A percentile compares a stretch with the other conserved stretches of the same genome.
These are phyloP conservation scores for Picus viridis DNA, from an alignment of 2,797 vertebrate species.

Conservation along the genomic window DNA sequence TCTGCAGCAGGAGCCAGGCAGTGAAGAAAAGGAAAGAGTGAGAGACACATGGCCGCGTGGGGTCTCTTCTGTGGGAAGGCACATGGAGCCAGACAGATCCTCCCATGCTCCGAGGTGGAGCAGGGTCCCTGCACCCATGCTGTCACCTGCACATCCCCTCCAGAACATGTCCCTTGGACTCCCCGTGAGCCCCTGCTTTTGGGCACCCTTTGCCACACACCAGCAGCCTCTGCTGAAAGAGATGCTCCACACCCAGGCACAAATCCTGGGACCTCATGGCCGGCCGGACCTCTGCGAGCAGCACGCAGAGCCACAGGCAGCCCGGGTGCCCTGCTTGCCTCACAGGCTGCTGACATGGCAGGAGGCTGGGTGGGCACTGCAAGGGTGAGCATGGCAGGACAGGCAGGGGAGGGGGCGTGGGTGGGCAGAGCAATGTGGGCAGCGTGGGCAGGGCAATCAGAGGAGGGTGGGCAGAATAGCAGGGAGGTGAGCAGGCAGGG, in stretches of 20 bases:
- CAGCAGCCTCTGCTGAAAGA: not conserved
- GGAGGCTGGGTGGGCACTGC: not conserved
- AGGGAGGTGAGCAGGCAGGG: not conserved
- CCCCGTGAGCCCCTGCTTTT: not conserved
- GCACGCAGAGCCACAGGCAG: not conserved
- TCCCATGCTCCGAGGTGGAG: not conserved
- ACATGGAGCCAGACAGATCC: not conserved
- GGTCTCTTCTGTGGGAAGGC: not conserved
- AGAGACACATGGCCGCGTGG: fast-evolving
- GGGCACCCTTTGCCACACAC: fast-evolving
- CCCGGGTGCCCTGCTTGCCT: not conserved
- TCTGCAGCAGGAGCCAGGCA: not conserved
- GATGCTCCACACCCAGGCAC: not conserved
- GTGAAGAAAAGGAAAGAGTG: not conserved
- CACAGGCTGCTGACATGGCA: not conserved
- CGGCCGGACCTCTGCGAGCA: not conserved
- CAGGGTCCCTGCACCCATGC: too few species aligned
- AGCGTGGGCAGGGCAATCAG: not conserved
- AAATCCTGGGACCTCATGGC: fast-evolving
- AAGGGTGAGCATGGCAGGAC: not conserved
- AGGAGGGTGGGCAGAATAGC: not conserved
- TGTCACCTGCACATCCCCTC: not conserved
- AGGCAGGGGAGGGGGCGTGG: not conserved
- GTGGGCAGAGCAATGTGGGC: not conserved
- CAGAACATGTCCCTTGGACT: not conserved